These are phyloP conservation scores for Tyrannus savana DNA, from an alignment of 2,113 vertebrate genomes.

Conservation along the genomic window DNA sequence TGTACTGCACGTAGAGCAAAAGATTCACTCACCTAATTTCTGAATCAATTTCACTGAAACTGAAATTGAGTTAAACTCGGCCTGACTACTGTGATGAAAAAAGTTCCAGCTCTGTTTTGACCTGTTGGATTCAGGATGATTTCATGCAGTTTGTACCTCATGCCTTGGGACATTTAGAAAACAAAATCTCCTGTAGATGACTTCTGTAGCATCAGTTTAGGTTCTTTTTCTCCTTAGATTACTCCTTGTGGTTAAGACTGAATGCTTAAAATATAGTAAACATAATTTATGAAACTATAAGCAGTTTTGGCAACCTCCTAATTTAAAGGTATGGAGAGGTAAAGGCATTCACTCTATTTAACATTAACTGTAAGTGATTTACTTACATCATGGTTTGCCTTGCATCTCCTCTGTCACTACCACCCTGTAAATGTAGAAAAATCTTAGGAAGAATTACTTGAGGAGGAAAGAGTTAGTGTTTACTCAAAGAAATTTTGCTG, in stretches of 20 bases:
- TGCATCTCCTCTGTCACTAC: background rate
- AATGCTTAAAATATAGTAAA: background rate
- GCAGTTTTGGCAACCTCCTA: background rate
- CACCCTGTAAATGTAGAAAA: background rate
- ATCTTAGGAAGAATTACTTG: background rate
- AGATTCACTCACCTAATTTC: background rate
- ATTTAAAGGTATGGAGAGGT: background rate
- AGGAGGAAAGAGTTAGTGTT: background rate
- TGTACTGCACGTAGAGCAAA: background rate
- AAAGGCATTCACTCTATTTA: background rate
- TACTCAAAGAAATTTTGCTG: background rate
- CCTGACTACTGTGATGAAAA: background rate
- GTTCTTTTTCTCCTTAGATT: background rate
- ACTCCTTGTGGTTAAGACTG: background rate
- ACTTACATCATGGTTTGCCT: background rate
- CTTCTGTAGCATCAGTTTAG: background rate
- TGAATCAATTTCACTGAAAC: background rate
- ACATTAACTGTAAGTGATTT: background rate
- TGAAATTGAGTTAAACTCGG: background rate
- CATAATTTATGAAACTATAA: background rate
- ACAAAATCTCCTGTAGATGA: background rate
- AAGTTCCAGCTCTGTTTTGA: background rate
- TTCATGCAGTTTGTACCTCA: background rate
- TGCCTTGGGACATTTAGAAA: background rate
- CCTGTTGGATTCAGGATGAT: background rate